Conservation (phyloP, 1,140 invertebrate species). For the Manduca sexta region DNA sequence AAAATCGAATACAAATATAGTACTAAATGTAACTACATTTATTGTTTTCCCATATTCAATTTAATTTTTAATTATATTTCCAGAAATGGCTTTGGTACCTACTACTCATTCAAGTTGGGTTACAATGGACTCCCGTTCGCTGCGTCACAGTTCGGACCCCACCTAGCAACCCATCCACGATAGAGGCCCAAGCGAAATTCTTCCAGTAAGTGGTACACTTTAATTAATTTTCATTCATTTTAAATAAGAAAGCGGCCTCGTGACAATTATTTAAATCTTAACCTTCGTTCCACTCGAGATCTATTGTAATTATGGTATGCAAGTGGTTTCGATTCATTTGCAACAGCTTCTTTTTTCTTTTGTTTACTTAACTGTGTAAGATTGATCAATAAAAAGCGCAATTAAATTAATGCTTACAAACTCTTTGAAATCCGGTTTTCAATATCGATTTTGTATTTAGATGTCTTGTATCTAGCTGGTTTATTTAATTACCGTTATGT, state of each 20-base stretch:
- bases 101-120: slow-evolving; percentile 30
- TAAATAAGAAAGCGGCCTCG: slow-evolving; percentile 7
- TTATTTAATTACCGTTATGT: no score
- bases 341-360: neutral
- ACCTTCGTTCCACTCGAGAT: slow-evolving; percentile 19
- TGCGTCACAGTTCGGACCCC: slow-evolving; percentile 31
- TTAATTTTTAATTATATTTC: slow-evolving; percentile 12
- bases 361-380: no score
- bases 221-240: slow-evolving; percentile 1
- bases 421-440: no score
- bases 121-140: slow-evolving; percentile 29
- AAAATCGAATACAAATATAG: no score
- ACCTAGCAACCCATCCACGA: slow-evolving; percentile 36
- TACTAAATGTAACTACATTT: no score
- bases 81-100: slow-evolving; percentile 56
- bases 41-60: neutral
- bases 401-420: no score
- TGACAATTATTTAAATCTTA: slow-evolving; percentile 8
- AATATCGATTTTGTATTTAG: no score
- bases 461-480: no score
- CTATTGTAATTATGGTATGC: slow-evolving; percentile 15
- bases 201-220: slow-evolving; percentile 60
- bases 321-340: slow-evolving; percentile 1
- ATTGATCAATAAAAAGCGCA: no score
- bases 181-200: slow-evolving; percentile 68